Evolutionary conservation across 2,888 invertebrate genomes (phyloP).

Genomic region (Stenchaetothrips biformis): DNA sequence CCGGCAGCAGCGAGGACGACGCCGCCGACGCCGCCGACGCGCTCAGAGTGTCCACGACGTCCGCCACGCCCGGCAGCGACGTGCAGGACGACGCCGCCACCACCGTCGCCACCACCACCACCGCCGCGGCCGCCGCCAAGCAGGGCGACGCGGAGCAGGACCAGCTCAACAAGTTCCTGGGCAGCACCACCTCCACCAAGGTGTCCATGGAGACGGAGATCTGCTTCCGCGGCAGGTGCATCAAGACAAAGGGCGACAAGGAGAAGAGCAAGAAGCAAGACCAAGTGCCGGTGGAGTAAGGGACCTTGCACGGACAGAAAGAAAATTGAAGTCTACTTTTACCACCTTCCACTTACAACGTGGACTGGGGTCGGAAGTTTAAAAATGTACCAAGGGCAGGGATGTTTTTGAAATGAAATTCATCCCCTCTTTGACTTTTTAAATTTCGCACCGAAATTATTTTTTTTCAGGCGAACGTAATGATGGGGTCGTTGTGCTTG

Average conservation of each 20-base stretch:
- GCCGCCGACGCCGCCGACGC: constrained; percentile 45
- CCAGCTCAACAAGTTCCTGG: constrained; percentile 53
- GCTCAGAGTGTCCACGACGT: constrained; percentile 35
- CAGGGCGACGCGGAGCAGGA: constrained; percentile 35
- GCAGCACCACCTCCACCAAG: constrained; percentile 76
- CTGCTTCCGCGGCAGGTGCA: constrained; percentile 78
- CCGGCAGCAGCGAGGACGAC: constrained; percentile 42
- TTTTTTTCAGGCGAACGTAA: no score
- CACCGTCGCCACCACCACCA: constrained; percentile 37
- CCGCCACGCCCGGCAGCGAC: not conserved
- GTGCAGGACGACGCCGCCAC: constrained; percentile 5
- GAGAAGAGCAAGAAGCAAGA: constrained; percentile 29
- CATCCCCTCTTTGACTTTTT: no score
- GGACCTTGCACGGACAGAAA: not conserved
- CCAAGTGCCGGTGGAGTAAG: constrained; percentile 35
- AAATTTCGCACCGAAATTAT: no score
- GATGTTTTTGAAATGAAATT: no score
- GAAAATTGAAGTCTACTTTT: not conserved
- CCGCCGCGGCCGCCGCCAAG: constrained; percentile 28
- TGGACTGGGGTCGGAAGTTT: no score
- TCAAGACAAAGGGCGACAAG: constrained; percentile 54
- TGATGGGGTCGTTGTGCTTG: no score
- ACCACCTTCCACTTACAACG: no score
- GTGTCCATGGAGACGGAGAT: constrained; percentile 83
- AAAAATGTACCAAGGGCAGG: no score